Conservation (phyloP, 2,113 vertebrate species). For the Sinosuthora webbiana region DNA sequence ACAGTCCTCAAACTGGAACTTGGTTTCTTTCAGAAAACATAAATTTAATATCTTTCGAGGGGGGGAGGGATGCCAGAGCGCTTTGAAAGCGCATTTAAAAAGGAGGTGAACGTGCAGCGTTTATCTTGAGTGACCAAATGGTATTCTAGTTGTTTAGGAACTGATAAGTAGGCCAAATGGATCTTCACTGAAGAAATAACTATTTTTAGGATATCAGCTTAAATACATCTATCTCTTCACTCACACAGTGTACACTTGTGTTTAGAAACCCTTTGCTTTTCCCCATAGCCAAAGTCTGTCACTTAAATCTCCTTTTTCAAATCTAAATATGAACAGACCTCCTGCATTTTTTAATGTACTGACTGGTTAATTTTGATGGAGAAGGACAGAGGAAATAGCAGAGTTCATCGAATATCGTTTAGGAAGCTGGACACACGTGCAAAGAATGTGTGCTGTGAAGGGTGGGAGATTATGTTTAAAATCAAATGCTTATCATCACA, state of each 20-base stretch:
- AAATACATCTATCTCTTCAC: neutral
- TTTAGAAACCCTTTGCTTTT: neutral
- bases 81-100: neutral
- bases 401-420: neutral
- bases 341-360: neutral
- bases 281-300: neutral
- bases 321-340: neutral
- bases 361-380: neutral
- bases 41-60: neutral
- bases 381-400: neutral
- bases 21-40: neutral
- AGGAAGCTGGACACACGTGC: neutral
- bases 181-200: slow-evolving; percentile 34
- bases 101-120: neutral
- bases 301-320: neutral
- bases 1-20: neutral
- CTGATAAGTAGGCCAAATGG: slow-evolving; percentile 47
- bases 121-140: slow-evolving; percentile 44
- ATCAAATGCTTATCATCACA: neutral
- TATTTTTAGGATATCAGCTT: slow-evolving; percentile 44
- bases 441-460: neutral
- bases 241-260: neutral
- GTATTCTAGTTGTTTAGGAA: slow-evolving; percentile 35
- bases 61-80: neutral
- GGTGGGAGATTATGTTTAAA: neutral